Evolutionary conservation across 2,888 invertebrate genomes (phyloP).

Genomic region (Polymixis lichenea): DNA sequence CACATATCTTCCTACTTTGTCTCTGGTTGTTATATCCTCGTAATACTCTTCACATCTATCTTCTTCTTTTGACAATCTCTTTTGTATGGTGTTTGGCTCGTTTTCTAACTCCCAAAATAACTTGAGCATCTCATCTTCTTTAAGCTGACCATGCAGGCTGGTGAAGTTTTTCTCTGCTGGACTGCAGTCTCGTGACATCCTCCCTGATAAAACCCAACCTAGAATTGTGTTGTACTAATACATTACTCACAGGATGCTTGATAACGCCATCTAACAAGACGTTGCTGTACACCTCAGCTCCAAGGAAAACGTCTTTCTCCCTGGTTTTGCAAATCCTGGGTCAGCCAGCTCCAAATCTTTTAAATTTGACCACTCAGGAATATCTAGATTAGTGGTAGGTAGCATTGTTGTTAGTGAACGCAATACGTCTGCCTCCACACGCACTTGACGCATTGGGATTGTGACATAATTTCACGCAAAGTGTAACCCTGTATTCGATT

Average conservation of each 20-base stretch:
- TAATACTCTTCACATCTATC: not conserved
- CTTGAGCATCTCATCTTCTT: not conserved
- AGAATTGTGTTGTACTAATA: not conserved
- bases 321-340: conserved; percentile 23
- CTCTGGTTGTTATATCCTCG: not conserved
- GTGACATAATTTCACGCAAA: conserved; percentile 11
- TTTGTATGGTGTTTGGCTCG: not conserved
- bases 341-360: conserved; percentile 1
- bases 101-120: not conserved
- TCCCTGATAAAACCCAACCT: conserved; percentile 1
- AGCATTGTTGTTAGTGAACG: conserved; percentile 21
- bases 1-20: not conserved
- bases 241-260: not conserved
- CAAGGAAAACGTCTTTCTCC: conserved; percentile 35
- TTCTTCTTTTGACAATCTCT: conserved; percentile 2
- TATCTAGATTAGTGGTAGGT: not conserved
- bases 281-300: conserved; percentile 8
- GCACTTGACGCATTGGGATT: not conserved
- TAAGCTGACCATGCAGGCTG: not conserved
- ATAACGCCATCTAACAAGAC: not conserved
- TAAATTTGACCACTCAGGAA: not conserved
- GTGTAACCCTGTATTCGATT: conserved; percentile 26
- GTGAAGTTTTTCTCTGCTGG: not conserved
- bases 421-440: conserved; percentile 21
- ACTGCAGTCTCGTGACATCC: not conserved